These are phyloP conservation scores for Rhadina sibilatrix DNA, from an alignment of 2,113 vertebrate genomes.

Conservation along the genomic window DNA sequence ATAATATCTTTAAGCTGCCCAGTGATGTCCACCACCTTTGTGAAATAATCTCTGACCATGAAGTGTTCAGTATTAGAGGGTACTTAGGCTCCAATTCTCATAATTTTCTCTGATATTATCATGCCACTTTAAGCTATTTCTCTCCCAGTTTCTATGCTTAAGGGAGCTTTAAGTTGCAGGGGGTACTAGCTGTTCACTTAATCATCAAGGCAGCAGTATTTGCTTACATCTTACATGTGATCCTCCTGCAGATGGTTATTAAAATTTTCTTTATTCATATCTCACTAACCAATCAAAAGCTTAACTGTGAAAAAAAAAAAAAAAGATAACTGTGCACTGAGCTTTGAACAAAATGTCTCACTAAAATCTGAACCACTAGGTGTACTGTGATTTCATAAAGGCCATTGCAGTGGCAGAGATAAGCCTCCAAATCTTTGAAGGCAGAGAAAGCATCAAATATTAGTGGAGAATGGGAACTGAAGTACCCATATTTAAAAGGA, in stretches of 20 bases:
- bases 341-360: conserved; percentile 22
- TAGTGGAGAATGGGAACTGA: not conserved
- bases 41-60: conserved; percentile 53
- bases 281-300: conserved; percentile 31
- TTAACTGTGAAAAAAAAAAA: not conserved
- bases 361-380: conserved; percentile 16
- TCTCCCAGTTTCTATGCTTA: not conserved
- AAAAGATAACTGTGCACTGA: not conserved
- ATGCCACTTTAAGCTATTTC: conserved; percentile 31
- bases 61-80: conserved; percentile 39
- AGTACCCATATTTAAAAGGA: conserved; percentile 23
- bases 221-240: conserved; percentile 38
- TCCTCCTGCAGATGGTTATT: conserved; percentile 43
- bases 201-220: conserved; percentile 40
- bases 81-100: conserved; percentile 11
- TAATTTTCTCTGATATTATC: not conserved
- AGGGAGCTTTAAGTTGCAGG: conserved; percentile 4
- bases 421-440: conserved; percentile 42
- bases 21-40: not conserved
- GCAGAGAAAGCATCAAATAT: conserved; percentile 34
- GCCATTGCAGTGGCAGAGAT: not conserved
- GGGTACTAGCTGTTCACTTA: conserved; percentile 22
- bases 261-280: conserved; percentile 51
- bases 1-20: not conserved
- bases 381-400: conserved; percentile 44